phyloP scores from a whole-genome alignment of 2,888 invertebrate species.

The Caenorhabditis sp. region DNA sequence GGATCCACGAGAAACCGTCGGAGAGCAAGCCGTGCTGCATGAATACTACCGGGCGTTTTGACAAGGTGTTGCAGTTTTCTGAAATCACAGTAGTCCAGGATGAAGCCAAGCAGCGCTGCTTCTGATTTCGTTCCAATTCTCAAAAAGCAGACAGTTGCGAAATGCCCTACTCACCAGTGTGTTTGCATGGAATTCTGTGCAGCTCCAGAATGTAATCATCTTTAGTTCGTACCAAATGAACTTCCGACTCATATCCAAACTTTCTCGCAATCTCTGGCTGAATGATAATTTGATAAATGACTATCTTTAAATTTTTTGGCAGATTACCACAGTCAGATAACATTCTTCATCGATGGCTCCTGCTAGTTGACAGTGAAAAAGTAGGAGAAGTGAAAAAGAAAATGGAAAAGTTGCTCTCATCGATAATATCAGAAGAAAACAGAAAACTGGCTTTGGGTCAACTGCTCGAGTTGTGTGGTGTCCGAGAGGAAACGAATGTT shows the following conservation, averaged over 20 bases:
- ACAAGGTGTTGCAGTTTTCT: constrained; percentile 26
- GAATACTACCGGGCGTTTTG: constrained; percentile 69
- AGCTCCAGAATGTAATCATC: constrained; percentile 82
- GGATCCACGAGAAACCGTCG: constrained; percentile 71
- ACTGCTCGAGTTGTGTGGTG: too few species aligned
- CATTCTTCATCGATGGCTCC: constrained; percentile 48
- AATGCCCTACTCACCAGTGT: constrained; percentile 11
- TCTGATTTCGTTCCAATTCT: too few species aligned
- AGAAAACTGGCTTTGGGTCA: too few species aligned
- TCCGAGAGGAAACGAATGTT: too few species aligned
- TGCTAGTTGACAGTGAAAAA: not conserved
- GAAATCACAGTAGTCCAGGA: too few species aligned
- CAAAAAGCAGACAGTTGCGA: not conserved
- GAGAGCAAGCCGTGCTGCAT: constrained; percentile 73
- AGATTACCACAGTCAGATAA: constrained; percentile 37
- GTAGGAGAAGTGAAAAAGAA: not conserved
- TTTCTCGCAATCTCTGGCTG: constrained; percentile 79
- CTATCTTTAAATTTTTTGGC: too few species aligned
- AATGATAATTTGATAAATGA: too few species aligned
- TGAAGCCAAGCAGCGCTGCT: too few species aligned
- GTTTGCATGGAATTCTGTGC: constrained; percentile 81
- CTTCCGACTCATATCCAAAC: constrained; percentile 81
- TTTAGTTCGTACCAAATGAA: constrained; percentile 79
- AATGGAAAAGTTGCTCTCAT: not conserved
- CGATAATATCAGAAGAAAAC: too few species aligned